Base-by-base conservation (phyloP, 2,888 invertebrate genomes). In the Synanthedon vespiformis region DNA sequence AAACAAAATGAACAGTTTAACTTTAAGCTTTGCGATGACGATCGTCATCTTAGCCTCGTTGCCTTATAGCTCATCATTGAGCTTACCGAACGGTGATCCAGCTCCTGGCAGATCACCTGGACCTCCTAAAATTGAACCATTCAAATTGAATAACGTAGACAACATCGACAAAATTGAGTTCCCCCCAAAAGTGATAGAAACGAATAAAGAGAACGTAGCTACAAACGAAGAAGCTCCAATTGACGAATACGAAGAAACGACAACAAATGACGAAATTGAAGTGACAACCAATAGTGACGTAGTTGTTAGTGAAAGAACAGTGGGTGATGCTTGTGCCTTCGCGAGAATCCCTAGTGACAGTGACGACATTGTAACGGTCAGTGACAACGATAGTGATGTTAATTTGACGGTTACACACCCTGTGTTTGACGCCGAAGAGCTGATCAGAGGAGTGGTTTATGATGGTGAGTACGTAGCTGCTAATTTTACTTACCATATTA, bases 21-120 rank as follows among this genome's bases (percentile, higher is more conserved):
- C 61, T 40, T 59, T 67, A 40, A 69, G 65, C 49, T 56, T 18
- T 48, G 16, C 11, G 22, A 48, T 48, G 22, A 67, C 71, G 16
- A 60, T 80, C 52, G 63, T 77, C 55, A 77, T 84, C 51, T 60
- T 86, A 54, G 72, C 77, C 52, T 68, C 70, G 55, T 65, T 87
- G 71, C 87, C 87, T 72, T 83, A 81, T 67, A 80, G 76, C 57
- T 82, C 80, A 3, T 69, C 79, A 0, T 59, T 85, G 51, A 81
- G 71, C 54, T 62, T 85, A 49, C 88, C 89, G 13, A 89, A 84
- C 61, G 90, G 90, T 53, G 92, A 92, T 69, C 91, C 91, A 12
- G 91, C 91, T 1, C 92, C 91, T 1, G 91, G 91, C 6, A 80
- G 92, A 44, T 91, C 91, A 1, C 91, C 91, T 12, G 91, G 91